Evolutionary conservation across 2,888 invertebrate species (phyloP).

Genomic region (Hyposoter dolosus): DNA sequence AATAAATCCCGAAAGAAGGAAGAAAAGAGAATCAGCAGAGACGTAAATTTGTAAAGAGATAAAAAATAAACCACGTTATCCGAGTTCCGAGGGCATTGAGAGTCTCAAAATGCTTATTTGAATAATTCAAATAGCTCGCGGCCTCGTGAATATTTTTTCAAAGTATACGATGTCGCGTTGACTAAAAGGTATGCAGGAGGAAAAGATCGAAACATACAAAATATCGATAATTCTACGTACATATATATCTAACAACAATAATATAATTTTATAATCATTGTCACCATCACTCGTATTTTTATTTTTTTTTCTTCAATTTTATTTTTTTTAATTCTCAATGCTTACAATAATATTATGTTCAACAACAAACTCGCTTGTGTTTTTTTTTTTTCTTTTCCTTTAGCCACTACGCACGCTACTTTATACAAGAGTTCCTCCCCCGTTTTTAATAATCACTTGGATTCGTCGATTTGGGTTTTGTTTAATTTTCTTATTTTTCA

Average conservation of each 20-base stretch:
- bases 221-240: constrained; percentile 71
- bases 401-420: constrained; percentile 77
- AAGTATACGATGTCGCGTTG: constrained; percentile 40
- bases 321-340: constrained; percentile 72
- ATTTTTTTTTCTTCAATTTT: constrained; percentile 70
- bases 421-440: constrained; percentile 74
- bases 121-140: no score
- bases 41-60: not conserved
- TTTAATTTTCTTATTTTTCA: constrained; percentile 47
- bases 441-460: constrained; percentile 56
- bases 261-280: constrained; percentile 82
- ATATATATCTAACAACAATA: constrained; percentile 84
- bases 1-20: not conserved
- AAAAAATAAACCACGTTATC: not conserved
- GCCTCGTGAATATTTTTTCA: no score
- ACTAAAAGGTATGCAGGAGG: not conserved
- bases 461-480: constrained; percentile 59
- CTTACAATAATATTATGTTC: constrained; percentile 80
- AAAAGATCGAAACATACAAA: not conserved
- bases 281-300: constrained; percentile 67
- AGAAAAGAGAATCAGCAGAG: not conserved
- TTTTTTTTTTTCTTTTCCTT: constrained; percentile 65
- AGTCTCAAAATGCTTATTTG: not conserved
- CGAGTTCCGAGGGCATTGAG: not conserved
- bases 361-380: constrained; percentile 82